Evolutionary conservation across 1,140 invertebrate genomes (phyloP).

Genomic region (Mercenaria mercenaria): DNA sequence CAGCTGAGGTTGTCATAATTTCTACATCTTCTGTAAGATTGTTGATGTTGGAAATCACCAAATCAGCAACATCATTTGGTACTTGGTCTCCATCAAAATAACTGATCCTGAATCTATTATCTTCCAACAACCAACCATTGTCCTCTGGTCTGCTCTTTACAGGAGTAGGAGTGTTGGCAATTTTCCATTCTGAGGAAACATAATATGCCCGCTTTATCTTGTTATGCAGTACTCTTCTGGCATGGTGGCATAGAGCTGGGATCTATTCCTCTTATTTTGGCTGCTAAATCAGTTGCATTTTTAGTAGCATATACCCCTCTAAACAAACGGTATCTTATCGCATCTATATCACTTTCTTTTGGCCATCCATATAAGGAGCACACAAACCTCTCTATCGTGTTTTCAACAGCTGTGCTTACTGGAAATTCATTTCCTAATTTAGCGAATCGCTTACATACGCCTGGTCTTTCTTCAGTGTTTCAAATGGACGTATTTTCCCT

Average conservation of each 20-base stretch:
- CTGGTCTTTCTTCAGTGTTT: not conserved
- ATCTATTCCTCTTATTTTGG: not conserved
- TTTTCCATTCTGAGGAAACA: slow-evolving; percentile 22
- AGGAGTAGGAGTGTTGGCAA: not conserved
- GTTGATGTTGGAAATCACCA: no score
- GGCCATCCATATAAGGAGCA: not conserved
- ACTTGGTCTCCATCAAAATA: slow-evolving; percentile 26
- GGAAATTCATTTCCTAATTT: not conserved
- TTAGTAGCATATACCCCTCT: not conserved
- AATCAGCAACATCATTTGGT: not conserved
- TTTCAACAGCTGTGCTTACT: not conserved
- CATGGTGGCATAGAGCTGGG: not conserved
- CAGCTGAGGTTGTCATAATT: no score
- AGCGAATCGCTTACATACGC: not conserved
- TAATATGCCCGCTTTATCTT: slow-evolving; percentile 13
- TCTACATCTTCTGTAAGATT: no score
- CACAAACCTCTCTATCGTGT: not conserved
- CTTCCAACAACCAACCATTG: slow-evolving; percentile 1
- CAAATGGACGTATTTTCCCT: not conserved
- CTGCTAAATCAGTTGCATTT: not conserved
- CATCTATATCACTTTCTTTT: not conserved
- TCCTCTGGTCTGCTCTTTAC: not conserved
- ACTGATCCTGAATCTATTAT: not conserved
- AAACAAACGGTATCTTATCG: not conserved
- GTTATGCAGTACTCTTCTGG: not conserved